phyloP scores from a whole-genome alignment of 2,888 invertebrate species.

The Sarcophaga carnaria region DNA sequence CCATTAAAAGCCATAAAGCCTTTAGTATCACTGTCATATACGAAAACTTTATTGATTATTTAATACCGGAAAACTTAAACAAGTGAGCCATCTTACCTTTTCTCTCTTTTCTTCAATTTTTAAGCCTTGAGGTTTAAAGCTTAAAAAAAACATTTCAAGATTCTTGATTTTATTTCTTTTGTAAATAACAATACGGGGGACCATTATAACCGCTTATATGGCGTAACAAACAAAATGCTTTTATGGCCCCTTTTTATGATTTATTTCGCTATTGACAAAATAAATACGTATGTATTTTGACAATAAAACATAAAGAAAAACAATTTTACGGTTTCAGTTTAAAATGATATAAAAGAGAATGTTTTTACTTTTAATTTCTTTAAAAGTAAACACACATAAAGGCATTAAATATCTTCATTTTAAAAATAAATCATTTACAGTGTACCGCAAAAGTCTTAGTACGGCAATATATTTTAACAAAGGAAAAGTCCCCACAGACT shows the following conservation, averaged over 20 bases:
- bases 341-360: not conserved
- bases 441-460: too few relatives aligned
- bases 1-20: not conserved
- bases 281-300: not conserved
- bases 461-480: too few relatives aligned
- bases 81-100: not conserved
- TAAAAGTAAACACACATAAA: not conserved
- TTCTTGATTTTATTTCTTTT: not conserved
- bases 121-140: not conserved
- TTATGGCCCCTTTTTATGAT: constrained; percentile 17
- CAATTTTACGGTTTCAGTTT: not conserved
- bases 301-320: not conserved
- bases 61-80: not conserved
- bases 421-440: too few relatives aligned
- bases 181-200: not conserved
- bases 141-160: not conserved
- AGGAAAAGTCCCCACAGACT: too few relatives aligned
- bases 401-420: not conserved
- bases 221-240: constrained; percentile 2
- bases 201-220: not conserved
- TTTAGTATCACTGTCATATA: not conserved
- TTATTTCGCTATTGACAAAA: constrained; percentile 12
- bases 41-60: not conserved
- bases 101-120: not conserved
- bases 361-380: not conserved